Base-by-base conservation (phyloP, 2,113 vertebrate genomes). In the Girardinichthys multiradiatus region DNA sequence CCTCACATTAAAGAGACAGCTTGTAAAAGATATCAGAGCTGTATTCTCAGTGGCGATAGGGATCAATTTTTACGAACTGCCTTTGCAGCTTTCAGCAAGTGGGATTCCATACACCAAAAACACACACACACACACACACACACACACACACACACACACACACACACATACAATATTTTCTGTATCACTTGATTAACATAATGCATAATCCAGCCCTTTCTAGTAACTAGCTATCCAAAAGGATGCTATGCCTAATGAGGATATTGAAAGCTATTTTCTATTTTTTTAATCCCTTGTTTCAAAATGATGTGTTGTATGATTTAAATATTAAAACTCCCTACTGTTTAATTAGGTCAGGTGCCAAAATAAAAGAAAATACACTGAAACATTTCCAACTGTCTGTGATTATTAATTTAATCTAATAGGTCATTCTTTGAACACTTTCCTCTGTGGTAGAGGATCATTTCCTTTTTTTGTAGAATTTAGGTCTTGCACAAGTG, bases 61-160 rank as follows among this genome's bases (percentile, higher is more conserved):
- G 84, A 90, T 92, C 85, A 85, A 88, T 92, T 90, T 82, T 86
- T 86, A 90, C 86, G 85, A 78, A 90, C 86, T 77, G 70, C 64
- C 30, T 74, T 82, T 72, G 68, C 74, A 68, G 74, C 65, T 74
- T 74, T 84, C 81, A 79, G 70, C 74, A 51, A 24, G 48, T 24
- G 21, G 48, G 42, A 17, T 45, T 45, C 17, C 42, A 45, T 17
- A 45, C 42, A 45, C 17, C 19, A 45, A 45, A n/a, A 5, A 54
- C 19, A 54, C 48, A 9, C 19, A 6, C 45, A 24, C 17, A 10
- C 48, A 54, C 24, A 45, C 42, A 3, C n/a, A n/a, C n/a, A n/a
- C n/a, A n/a, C n/a, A n/a, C n/a, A n/a, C n/a, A n/a, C n/a, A 35
- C 5, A 35, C 35, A 35, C 2, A 10, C 35, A 35, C 6, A 35